Conservation (phyloP, 2,888 invertebrate species). For the Isoperla grammatica region DNA sequence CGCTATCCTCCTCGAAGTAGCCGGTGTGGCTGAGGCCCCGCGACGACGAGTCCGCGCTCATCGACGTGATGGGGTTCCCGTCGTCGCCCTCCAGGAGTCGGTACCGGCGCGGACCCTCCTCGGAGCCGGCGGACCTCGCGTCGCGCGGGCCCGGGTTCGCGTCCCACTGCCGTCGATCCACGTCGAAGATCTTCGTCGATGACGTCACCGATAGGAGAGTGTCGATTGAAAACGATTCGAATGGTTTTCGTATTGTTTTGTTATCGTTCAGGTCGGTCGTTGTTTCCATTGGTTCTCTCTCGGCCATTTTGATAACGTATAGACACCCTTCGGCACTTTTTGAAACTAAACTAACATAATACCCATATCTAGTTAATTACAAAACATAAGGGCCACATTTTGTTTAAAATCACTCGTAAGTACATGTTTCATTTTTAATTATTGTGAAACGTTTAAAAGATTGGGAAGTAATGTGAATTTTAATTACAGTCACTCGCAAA, state of each 20-base stretch:
- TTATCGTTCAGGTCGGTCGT: not conserved
- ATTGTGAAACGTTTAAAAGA: too few species aligned
- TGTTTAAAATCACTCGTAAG: too few species aligned
- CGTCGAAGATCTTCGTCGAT: conserved; percentile 5
- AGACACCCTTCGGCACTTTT: too few species aligned
- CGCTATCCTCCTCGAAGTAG: conserved; percentile 13
- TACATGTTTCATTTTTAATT: too few species aligned
- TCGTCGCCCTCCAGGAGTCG: not conserved
- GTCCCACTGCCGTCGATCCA: too few species aligned
- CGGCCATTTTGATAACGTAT: too few species aligned
- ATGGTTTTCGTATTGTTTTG: not conserved
- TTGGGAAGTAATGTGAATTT: too few species aligned
- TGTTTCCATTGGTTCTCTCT: too few species aligned
- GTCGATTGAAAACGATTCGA: conserved; percentile 19
- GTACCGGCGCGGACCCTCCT: not conserved
- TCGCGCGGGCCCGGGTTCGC: not conserved
- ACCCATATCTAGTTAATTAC: too few species aligned
- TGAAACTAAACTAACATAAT: too few species aligned
- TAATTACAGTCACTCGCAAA: too few species aligned
- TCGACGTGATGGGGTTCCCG: conserved; percentile 13
- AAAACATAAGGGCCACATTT: too few species aligned
- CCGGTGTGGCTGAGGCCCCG: not conserved
- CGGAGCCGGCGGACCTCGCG: not conserved
- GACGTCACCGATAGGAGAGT: conserved; percentile 11
- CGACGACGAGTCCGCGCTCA: conserved; percentile 22